Percentiles rank a stretch among this genome's conserved stretches.
Evolutionary conservation across 2,797 vertebrate species (phyloP).

Genomic region (Rhyacichthys aspro): DNA sequence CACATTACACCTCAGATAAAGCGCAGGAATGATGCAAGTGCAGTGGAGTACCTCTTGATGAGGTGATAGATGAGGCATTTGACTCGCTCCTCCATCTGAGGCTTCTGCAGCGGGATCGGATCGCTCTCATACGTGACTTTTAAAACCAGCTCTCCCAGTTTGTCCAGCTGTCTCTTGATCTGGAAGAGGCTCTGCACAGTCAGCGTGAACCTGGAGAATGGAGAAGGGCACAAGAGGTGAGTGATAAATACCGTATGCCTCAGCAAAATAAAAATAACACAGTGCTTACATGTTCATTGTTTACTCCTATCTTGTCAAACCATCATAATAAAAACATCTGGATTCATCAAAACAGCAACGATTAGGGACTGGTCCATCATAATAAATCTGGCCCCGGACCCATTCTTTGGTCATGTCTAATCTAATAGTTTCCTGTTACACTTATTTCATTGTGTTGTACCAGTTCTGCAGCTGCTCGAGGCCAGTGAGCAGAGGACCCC

Average conservation of each 20-base stretch:
- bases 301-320: too few relatives aligned
- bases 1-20: background rate
- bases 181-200: conserved; percentile 95
- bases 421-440: background rate
- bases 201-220: conserved; percentile 85
- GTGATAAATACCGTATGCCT: background rate
- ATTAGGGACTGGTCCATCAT: too few relatives aligned
- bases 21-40: too few relatives aligned
- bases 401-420: too few relatives aligned
- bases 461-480: conserved; percentile 96
- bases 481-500: conserved; percentile 89
- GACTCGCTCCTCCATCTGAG: conserved; percentile 89
- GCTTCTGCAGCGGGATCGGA: conserved; percentile 90
- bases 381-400: too few relatives aligned
- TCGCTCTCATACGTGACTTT: conserved; percentile 96
- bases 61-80: conserved; percentile 91
- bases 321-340: too few relatives aligned
- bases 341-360: too few relatives aligned
- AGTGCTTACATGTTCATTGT: too few relatives aligned
- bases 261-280: too few relatives aligned
- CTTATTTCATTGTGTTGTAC: conserved; percentile 68
- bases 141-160: conserved; percentile 89
- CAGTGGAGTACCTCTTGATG: conserved; percentile 86
- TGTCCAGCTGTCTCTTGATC: conserved; percentile 92
- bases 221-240: background rate